Conservation (phyloP, 2,797 vertebrate genomes). For the Borostomias antarcticus region DNA sequence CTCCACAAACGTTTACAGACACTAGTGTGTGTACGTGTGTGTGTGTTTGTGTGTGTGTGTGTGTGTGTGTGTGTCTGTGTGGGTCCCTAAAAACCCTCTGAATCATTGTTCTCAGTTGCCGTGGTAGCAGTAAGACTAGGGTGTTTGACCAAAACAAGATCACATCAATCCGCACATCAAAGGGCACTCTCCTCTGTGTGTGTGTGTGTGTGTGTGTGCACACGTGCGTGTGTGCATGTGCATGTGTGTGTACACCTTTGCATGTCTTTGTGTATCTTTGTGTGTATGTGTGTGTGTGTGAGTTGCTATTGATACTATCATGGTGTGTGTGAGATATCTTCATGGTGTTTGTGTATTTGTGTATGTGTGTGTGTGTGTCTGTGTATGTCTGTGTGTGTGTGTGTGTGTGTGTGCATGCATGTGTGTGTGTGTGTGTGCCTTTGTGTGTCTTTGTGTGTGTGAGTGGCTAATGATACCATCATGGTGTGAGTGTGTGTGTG, state of each 20-base stretch:
- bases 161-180: conserved; percentile 59
- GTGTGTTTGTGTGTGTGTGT: conserved; percentile 7
- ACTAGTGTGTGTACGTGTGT: background rate
- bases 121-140: conserved; percentile 42
- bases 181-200: conserved; percentile 9
- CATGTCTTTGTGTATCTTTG: conserved; percentile 8
- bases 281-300: conserved; percentile 2
- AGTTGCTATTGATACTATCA: too few species aligned
- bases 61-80: background rate
- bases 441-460: too few species aligned
- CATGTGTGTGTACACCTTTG: background rate
- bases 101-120: conserved; percentile 55
- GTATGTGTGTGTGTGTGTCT: too few species aligned
- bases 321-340: too few species aligned
- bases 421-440: too few species aligned
- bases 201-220: conserved; percentile 3
- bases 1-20: too few species aligned
- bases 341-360: background rate
- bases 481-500: too few species aligned
- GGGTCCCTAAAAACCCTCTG: conserved; percentile 26
- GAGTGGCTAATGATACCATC: too few species aligned
- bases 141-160: conserved; percentile 39
- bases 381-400: too few species aligned
- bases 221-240: background rate
- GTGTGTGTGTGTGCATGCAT: too few species aligned